Evolutionary conservation across 2,113 vertebrate species (phyloP), one percentile per base, ranked within the genome.

Genomic region (Scalopus aquaticus): DNA sequence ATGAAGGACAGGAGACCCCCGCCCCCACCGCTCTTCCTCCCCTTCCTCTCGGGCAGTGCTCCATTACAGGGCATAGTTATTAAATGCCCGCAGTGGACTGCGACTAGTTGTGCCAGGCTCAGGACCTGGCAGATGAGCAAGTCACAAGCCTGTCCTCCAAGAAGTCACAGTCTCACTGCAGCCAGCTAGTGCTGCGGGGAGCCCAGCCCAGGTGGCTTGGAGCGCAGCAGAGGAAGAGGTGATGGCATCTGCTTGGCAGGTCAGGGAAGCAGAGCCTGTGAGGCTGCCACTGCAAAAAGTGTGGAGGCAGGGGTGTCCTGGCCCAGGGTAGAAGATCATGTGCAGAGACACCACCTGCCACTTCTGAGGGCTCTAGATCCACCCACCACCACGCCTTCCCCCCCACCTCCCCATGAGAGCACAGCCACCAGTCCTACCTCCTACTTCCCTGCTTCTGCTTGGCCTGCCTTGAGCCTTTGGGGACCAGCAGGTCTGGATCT

Each of bases 141-240:
- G 60, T 72, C 22, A 26, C 28, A 62, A 56, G 13, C 51, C 44
- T 70, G 32, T 64, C 20, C 42, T 64, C 44, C 44, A 67, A 37
- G 30, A 70, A 73, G n/a, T 49, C 39, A 62, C 64, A 69, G 32
- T 24, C 39, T 80, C 39, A 0, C n/a, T n/a, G n/a, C n/a, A n/a
- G n/a, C n/a, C n/a, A n/a, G n/a, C n/a, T n/a, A n/a, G n/a, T n/a
- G n/a, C n/a, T n/a, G n/a, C n/a, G n/a, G n/a, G n/a, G 89, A 44
- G n/a, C 28, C 32, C 3, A 39, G n/a, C 6, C 30, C 78, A 24
- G 77, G 32, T 0, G 0, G 0, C 58, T 11, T 20, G 19, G 28
- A 39, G 28, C 35, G 39, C 49, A 9, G 54, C 7, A 22, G 28
- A 60, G 37, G 22, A 20, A 54, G 44, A 26, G 46, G 13, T 9